These are phyloP conservation scores for Drosophila heteroneura DNA, from an alignment of 2,888 invertebrate genomes.

Conservation along the genomic window DNA sequence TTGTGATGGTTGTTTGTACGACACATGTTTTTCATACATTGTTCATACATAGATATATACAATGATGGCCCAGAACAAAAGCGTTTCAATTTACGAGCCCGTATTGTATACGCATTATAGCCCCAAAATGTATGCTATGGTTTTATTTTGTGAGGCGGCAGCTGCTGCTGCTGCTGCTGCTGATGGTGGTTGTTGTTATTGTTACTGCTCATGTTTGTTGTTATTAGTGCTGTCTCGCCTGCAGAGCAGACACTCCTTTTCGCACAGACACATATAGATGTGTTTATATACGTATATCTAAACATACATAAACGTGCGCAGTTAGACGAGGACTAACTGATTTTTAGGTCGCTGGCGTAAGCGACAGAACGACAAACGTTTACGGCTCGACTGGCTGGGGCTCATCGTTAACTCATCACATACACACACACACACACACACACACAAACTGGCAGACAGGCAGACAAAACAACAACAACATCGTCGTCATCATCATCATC, in stretches of 20 bases:
- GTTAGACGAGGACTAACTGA: conserved; percentile 63
- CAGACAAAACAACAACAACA: conserved; percentile 55
- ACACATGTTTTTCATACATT: background rate
- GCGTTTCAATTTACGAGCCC: background rate
- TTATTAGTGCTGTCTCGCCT: conserved; percentile 59
- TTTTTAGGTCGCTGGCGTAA: conserved; percentile 81
- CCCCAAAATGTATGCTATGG: conserved; percentile 61
- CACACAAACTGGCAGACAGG: conserved; percentile 57
- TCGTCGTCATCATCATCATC: conserved; percentile 30
- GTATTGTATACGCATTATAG: conserved; percentile 4
- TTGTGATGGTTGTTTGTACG: background rate
- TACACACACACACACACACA: conserved; percentile 20
- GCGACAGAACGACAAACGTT: conserved; percentile 71
- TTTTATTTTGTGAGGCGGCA: conserved; percentile 43
- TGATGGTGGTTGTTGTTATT: conserved; percentile 21
- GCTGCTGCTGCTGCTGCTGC: conserved; percentile 33
- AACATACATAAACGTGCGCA: conserved; percentile 18
- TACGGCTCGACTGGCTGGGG: conserved; percentile 50
- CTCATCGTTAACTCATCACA: conserved; percentile 56
- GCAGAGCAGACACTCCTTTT: conserved; percentile 80
- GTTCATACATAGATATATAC: background rate
- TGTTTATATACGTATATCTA: background rate
- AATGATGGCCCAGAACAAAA: no score
- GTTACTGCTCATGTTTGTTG: conserved; percentile 26
- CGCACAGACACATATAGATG: conserved; percentile 20